Evolutionary conservation across 2,797 vertebrate species (phyloP).

Genomic region (Orestias chungarensis): DNA sequence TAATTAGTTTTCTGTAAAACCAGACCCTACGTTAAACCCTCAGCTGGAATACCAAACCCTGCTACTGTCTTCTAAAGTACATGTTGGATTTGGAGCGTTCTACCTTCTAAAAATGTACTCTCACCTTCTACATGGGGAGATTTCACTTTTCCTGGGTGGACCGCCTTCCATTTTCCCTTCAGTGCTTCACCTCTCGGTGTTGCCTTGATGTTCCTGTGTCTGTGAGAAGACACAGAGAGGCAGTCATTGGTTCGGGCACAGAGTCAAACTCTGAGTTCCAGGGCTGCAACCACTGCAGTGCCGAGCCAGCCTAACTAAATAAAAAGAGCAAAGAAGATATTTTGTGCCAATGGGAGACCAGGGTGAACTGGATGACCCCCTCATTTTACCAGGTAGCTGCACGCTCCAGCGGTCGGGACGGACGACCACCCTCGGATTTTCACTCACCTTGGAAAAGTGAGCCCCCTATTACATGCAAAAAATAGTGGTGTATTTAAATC

Average conservation of each 20-base stretch:
- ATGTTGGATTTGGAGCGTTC: background rate
- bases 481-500: background rate
- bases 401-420: constrained; percentile 3
- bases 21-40: background rate
- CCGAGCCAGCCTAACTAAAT: constrained; percentile 39
- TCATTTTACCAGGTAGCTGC: constrained; percentile 14
- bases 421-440: constrained; percentile 25
- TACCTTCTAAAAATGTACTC: background rate
- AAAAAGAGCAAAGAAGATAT: constrained; percentile 56
- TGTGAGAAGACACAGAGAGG: constrained; percentile 45
- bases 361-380: constrained; percentile 56
- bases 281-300: constrained; percentile 47
- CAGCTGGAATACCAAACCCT: background rate
- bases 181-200: background rate
- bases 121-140: background rate
- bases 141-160: background rate
- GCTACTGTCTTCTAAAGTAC: background rate
- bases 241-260: constrained; percentile 38
- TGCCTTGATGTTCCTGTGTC: constrained; percentile 32
- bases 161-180: background rate
- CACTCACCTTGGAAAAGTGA: background rate
- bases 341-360: constrained; percentile 46
- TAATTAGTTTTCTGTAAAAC: background rate
- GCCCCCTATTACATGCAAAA: background rate
- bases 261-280: constrained; percentile 29